Conservation (phyloP, 2,113 vertebrate species). For the Lophotis ruficrista region DNA sequence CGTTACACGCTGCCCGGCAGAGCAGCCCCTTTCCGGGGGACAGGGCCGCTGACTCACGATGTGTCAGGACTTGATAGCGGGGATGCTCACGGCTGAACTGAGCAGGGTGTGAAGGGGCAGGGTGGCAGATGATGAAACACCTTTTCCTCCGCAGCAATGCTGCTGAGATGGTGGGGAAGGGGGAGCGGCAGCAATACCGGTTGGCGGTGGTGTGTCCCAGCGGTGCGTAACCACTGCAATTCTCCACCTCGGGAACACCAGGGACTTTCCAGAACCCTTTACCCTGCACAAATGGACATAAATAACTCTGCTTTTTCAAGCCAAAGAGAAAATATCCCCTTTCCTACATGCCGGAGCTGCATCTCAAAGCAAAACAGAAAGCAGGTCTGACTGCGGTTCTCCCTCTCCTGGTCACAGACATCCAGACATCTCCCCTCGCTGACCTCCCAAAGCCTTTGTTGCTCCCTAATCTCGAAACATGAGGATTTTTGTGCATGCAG, state of each 20-base stretch:
- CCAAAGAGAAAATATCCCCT: not conserved
- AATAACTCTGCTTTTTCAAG: not conserved
- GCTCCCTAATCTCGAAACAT: not conserved
- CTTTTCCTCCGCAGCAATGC: not conserved
- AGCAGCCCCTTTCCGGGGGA: not conserved
- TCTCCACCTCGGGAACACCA: not conserved
- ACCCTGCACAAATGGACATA: not conserved
- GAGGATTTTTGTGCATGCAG: not conserved
- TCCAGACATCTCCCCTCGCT: not conserved
- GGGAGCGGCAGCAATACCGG: not conserved
- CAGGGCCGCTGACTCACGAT: accelerated
- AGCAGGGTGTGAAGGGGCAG: not conserved
- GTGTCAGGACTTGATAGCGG: accelerated
- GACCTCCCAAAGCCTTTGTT: not conserved
- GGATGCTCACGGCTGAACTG: not conserved
- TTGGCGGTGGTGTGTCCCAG: not conserved
- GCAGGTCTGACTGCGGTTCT: not conserved
- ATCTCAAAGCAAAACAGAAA: not conserved
- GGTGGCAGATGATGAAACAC: not conserved
- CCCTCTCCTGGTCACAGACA: not conserved
- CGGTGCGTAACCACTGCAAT: not conserved
- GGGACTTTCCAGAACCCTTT: not conserved
- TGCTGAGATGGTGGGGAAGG: not conserved
- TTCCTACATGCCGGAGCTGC: not conserved
- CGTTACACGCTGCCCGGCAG: not conserved